phyloP scores from a whole-genome alignment of 1,140 invertebrate genomes.

The Drosophila bifasciata region DNA sequence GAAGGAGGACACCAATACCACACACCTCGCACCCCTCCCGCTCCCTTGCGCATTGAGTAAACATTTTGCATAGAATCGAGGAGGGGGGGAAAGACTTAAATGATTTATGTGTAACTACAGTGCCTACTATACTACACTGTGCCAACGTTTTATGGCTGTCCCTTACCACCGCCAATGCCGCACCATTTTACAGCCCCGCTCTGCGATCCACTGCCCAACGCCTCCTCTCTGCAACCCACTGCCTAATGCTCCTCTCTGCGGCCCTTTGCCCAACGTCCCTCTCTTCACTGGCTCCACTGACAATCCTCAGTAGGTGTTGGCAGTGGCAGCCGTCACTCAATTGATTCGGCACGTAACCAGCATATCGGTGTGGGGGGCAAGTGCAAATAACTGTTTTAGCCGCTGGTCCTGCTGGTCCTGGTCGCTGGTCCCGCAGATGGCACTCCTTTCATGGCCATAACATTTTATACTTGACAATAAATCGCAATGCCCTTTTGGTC shows the following conservation, averaged over 20 bases:
- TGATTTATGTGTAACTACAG: conserved; percentile 66
- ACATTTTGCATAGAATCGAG: conserved; percentile 50
- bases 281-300: neutral
- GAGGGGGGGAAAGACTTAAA: conserved; percentile 49
- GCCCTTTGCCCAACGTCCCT: conserved; percentile 9
- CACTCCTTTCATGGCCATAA: conserved; percentile 53
- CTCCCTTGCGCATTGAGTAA: neutral
- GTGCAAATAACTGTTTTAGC: conserved; percentile 80
- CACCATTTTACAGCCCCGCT: conserved; percentile 7
- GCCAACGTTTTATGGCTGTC: conserved; percentile 1
- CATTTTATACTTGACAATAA: conserved; percentile 78
- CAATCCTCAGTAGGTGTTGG: conserved; percentile 1
- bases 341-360: conserved; percentile 76
- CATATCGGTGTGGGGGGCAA: conserved; percentile 33
- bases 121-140: no score
- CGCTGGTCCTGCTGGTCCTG: no score
- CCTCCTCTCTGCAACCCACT: neutral
- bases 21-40: neutral
- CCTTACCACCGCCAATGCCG: no score
- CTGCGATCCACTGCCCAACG: conserved; percentile 9
- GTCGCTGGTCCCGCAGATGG: conserved; percentile 34
- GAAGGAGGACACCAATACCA: conserved; percentile 5
- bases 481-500: conserved; percentile 50
- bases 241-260: conserved; percentile 6
- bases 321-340: conserved; percentile 51